Conservation (phyloP, 1,140 invertebrate species). For the Drosophila simulans region DNA sequence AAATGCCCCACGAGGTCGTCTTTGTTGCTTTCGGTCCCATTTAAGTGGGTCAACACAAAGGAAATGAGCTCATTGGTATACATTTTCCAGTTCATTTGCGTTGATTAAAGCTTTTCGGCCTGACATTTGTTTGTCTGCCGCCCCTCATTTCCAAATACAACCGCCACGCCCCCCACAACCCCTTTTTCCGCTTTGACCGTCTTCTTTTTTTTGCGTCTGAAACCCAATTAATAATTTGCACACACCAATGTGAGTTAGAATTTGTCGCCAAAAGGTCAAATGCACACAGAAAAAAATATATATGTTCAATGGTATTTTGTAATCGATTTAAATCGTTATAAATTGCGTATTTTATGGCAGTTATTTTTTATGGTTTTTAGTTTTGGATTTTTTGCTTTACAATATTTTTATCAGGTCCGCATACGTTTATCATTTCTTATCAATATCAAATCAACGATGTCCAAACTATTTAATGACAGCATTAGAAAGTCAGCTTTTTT, state of each 20-base stretch:
- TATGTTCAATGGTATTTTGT: background rate
- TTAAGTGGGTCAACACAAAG: slow-evolving; percentile 66
- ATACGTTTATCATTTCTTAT: too few species aligned
- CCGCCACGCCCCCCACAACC: background rate
- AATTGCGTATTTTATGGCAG: too few species aligned
- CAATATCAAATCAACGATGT: background rate
- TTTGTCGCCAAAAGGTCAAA: slow-evolving; percentile 37
- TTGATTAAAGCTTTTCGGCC: slow-evolving; percentile 70
- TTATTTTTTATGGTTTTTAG: too few species aligned
- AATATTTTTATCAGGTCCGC: background rate
- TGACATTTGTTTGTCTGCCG: slow-evolving; percentile 40
- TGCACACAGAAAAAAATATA: background rate
- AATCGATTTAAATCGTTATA: too few species aligned
- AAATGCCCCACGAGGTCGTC: slow-evolving; percentile 68
- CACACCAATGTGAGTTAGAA: slow-evolving; percentile 36
- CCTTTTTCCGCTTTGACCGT: slow-evolving; percentile 5
- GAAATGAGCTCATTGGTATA: slow-evolving; percentile 81
- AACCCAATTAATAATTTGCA: slow-evolving; percentile 70
- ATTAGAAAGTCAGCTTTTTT: background rate
- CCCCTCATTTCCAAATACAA: background rate
- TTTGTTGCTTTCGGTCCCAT: slow-evolving; percentile 57
- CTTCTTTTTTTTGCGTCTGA: slow-evolving; percentile 22
- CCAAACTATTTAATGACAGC: background rate
- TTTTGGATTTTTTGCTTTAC: too few species aligned
- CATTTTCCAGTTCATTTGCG: slow-evolving; percentile 81